These are phyloP conservation scores for Rynchops niger DNA, from an alignment of 2,113 vertebrate species.

Conservation along the genomic window DNA sequence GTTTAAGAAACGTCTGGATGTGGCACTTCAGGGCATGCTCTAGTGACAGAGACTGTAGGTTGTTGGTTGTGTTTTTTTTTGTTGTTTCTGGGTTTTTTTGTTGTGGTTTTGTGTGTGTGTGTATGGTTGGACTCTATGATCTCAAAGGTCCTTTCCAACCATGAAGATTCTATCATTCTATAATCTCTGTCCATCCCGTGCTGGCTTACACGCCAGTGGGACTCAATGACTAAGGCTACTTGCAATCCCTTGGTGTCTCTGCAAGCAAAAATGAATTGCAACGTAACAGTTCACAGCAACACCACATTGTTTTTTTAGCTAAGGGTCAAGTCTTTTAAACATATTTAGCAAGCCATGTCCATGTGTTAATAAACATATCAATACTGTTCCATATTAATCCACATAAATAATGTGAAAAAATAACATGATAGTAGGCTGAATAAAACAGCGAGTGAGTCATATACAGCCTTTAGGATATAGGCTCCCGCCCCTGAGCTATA, in stretches of 20 bases:
- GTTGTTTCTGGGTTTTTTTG: no score
- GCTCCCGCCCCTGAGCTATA: not conserved
- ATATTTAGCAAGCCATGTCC: not conserved
- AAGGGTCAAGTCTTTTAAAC: not conserved
- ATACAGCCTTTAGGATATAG: not conserved
- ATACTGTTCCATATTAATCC: not conserved
- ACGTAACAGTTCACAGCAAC: not conserved
- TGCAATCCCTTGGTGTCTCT: not conserved
- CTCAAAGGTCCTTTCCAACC: no score
- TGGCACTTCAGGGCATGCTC: no score
- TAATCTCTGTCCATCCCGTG: not conserved
- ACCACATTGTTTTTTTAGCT: not conserved
- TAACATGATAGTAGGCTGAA: not conserved
- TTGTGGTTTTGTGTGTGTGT: no score
- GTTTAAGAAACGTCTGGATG: no score
- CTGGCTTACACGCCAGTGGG: rapidly evolving
- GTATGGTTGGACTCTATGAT: no score
- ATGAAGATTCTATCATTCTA: no score
- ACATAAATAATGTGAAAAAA: not conserved
- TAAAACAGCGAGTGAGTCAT: not conserved
- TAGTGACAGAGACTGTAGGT: no score
- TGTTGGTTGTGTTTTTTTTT: no score
- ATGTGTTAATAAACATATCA: not conserved
- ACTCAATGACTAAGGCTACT: not conserved
- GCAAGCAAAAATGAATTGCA: not conserved